Conservation (phyloP, 2,888 invertebrate species). For the Escarpia spicata region DNA sequence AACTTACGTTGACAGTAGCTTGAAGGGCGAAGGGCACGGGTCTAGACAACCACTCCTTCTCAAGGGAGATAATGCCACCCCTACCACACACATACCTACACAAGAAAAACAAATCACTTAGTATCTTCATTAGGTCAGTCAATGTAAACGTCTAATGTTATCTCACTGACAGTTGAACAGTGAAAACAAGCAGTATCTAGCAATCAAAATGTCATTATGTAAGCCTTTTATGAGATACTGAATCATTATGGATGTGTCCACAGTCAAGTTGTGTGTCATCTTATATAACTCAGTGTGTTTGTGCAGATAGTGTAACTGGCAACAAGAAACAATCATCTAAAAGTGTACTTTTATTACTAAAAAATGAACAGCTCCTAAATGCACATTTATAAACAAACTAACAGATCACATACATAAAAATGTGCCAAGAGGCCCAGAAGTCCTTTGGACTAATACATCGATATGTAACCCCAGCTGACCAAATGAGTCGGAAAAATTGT, state of each 20-base stretch:
- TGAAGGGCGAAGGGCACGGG: conserved; percentile 78
- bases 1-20: conserved; percentile 71
- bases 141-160: background rate
- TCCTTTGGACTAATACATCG: too few relatives aligned
- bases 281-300: background rate
- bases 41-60: conserved; percentile 77
- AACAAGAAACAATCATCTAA: background rate
- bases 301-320: background rate
- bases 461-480: too few relatives aligned
- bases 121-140: background rate
- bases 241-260: too few relatives aligned
- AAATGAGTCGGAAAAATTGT: too few relatives aligned
- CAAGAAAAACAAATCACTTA: background rate
- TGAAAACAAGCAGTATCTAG: background rate
- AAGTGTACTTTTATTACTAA: background rate
- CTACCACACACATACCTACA: conserved; percentile 67
- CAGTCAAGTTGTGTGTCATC: too few relatives aligned
- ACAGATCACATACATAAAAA: background rate
- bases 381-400: background rate
- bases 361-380: background rate
- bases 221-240: background rate
- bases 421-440: too few relatives aligned
- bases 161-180: background rate
- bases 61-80: conserved; percentile 73
- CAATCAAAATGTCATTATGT: background rate